Evolutionary conservation across 2,888 invertebrate genomes (phyloP).

Genomic region (Carcina quercana): DNA sequence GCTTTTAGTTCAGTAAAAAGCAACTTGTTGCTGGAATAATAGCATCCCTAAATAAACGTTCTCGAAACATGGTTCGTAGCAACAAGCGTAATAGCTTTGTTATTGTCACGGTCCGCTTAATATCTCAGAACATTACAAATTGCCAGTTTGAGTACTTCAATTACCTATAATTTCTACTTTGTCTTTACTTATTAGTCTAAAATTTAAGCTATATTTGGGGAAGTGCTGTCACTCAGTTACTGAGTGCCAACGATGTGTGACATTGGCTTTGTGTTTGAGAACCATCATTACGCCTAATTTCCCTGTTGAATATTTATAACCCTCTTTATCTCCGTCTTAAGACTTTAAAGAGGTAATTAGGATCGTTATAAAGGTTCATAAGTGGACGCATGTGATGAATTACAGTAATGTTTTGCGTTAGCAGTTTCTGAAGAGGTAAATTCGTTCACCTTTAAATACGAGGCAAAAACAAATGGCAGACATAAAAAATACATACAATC

Average conservation of each 20-base stretch:
- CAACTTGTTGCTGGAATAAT: too few species aligned
- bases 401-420: constrained; percentile 17
- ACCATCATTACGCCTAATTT: constrained; percentile 36
- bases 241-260: constrained; percentile 13
- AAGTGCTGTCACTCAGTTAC: constrained; percentile 24
- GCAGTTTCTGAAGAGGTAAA: constrained; percentile 11
- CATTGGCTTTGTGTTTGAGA: constrained; percentile 34
- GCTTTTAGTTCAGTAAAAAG: too few species aligned
- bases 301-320: constrained; percentile 29
- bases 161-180: too few species aligned
- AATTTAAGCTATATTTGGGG: constrained; percentile 24
- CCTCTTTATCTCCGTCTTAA: constrained; percentile 24
- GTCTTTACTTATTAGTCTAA: too few species aligned
- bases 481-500: constrained; percentile 13
- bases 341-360: constrained; percentile 15
- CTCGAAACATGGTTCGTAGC: too few species aligned
- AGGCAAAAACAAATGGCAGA: constrained; percentile 7
- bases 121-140: too few species aligned
- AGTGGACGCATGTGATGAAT: constrained; percentile 13
- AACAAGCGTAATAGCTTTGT: too few species aligned
- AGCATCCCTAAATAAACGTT: too few species aligned
- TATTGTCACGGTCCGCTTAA: too few species aligned
- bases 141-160: too few species aligned
- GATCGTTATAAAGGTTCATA: constrained; percentile 18
- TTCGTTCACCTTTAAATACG: constrained; percentile 7